Evolutionary conservation across 2,797 vertebrate species (phyloP).

Genomic region (Atherinosoma microstoma): DNA sequence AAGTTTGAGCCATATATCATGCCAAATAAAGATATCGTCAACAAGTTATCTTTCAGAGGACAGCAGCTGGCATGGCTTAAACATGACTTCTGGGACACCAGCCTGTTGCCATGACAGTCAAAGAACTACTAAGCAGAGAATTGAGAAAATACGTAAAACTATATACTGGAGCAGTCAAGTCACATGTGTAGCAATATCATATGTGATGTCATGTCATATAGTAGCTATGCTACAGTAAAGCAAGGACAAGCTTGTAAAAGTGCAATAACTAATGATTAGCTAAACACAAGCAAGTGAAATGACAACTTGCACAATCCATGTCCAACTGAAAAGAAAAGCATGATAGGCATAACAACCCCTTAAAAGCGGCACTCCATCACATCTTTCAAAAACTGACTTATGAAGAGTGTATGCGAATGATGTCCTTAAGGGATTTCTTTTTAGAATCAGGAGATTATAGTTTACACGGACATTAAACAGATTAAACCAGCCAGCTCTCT

Average conservation of each 20-base stretch:
- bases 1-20: constrained; percentile 43
- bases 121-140: constrained; percentile 16
- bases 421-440: constrained; percentile 85
- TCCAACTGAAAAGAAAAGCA: constrained; percentile 52
- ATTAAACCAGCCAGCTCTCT: constrained; percentile 85
- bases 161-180: neutral
- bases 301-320: constrained; percentile 54
- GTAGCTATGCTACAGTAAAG: constrained; percentile 19
- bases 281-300: constrained; percentile 59
- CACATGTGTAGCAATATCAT: constrained; percentile 1
- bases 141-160: constrained; percentile 14
- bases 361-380: constrained; percentile 77
- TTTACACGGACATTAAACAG: constrained; percentile 87
- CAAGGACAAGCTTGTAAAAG: constrained; percentile 64
- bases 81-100: constrained; percentile 45
- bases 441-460: constrained; percentile 85
- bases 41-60: constrained; percentile 37
- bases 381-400: constrained; percentile 80
- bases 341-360: constrained; percentile 72
- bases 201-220: constrained; percentile 14
- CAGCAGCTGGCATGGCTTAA: constrained; percentile 30
- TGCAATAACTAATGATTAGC: constrained; percentile 66
- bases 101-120: constrained; percentile 19
- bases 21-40: constrained; percentile 33
- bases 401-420: constrained; percentile 80